Evolutionary conservation across 2,797 vertebrate genomes (phyloP), one percentile per base, ranked within the genome.

Genomic region (Phaenicophaeus curvirostris): DNA sequence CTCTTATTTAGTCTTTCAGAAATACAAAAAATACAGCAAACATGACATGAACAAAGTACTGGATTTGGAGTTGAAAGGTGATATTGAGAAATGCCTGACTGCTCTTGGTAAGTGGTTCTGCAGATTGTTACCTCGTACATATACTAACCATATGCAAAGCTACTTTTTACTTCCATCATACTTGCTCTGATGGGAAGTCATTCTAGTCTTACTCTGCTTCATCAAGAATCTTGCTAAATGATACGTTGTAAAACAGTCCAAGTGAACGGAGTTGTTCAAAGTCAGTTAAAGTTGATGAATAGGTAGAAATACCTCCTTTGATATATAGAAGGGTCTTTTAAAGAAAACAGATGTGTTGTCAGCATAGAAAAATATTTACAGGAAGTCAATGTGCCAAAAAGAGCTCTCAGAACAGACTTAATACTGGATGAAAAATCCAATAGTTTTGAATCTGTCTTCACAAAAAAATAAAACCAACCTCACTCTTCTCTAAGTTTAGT

Each of bases 1-100:
- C 30, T 24, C 27, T 73, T 89, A 13, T 93, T 93, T 75, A 98
- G 98, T 98, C 59, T 98, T 98, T 95, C 95, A 98, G 96, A 98
- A 95, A 33, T 98, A 98, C 54, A 20, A 63, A n/a, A 98, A 97
- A 35, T 98, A 97, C 85, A 98, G 98, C 89, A 91, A 98, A 33
- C 98, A 98, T 69, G 98, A 98, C 67, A 97, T 98, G 96, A 97
- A 96, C 86, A 98, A 98, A 42, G 98, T 90, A 30, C 75, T 98
- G 87, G 97, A 98, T 71, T 96, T 98, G 94, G 97, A 98, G 71
- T 27, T 98, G 96, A 98, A 98, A 68, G 98, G 98, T 5, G 98
- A 98, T 89, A 97, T 98, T 74, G 98, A 98, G 86, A 98, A 95
- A 8, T 98, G 97, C 73, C 93, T 98, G 76, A 97, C 97, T 37